Percentiles rank a stretch among this genome's conserved stretches.
Evolutionary conservation across 2,113 vertebrate genomes (phyloP).

Genomic region (Aplodontia rufa): DNA sequence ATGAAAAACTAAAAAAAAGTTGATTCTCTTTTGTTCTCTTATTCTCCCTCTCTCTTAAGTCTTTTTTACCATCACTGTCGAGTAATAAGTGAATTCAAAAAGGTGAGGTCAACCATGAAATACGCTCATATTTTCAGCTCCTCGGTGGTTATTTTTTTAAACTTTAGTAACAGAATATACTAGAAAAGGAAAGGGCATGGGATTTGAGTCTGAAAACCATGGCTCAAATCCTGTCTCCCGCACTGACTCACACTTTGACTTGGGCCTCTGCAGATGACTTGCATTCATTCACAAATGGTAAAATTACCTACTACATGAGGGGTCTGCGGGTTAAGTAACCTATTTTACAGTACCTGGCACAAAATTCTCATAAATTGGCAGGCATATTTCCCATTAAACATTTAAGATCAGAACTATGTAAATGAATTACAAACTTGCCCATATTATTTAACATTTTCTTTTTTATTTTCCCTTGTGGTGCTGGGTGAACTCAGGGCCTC

Average conservation of each 20-base stretch:
- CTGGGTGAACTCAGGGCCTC: background rate
- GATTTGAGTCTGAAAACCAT: background rate
- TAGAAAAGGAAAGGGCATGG: background rate
- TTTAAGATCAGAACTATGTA: slow-evolving; percentile 5
- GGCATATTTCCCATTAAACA: background rate
- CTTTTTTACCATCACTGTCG: background rate
- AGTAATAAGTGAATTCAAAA: background rate
- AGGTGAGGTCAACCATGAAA: background rate
- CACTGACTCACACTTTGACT: background rate
- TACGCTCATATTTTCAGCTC: background rate
- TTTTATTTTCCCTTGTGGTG: too few species aligned
- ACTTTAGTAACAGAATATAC: background rate
- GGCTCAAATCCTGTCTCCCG: background rate
- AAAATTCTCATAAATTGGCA: background rate
- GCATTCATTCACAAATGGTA: background rate
- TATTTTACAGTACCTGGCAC: background rate
- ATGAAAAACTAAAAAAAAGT: too few species aligned
- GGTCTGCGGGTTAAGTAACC: background rate
- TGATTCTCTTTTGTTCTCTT: too few species aligned
- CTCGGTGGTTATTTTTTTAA: background rate
- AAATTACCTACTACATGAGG: background rate
- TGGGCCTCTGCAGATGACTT: too few species aligned
- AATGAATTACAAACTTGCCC: background rate
- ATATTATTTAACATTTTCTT: background rate
- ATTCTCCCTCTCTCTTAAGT: too few species aligned